phyloP scores from a whole-genome alignment of 35 echinoderm and acorn worm species.

The Lytechinus pictus region DNA sequence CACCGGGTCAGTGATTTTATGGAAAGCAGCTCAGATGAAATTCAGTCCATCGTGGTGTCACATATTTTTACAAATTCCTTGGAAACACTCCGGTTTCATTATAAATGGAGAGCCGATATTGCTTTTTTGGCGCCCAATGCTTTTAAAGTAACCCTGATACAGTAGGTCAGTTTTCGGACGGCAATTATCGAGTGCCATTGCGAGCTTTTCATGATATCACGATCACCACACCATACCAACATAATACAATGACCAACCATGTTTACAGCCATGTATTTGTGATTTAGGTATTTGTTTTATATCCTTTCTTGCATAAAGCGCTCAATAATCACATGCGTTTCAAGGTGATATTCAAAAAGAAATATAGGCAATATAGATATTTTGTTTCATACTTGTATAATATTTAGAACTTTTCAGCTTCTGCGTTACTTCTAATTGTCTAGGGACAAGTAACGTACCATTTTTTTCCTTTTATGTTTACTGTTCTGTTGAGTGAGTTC shows the following conservation, averaged over 20 bases:
- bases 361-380: no score
- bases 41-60: neutral
- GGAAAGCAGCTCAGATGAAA: neutral
- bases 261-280: neutral
- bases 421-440: no score
- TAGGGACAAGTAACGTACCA: no score
- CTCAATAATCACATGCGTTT: no score
- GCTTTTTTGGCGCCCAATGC: neutral
- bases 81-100: neutral
- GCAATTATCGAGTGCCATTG: neutral
- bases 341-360: no score
- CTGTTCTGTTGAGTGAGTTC: no score
- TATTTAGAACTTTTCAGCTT: no score
- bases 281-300: neutral
- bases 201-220: neutral
- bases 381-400: no score
- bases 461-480: no score
- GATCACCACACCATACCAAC: neutral
- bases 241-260: neutral
- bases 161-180: neutral
- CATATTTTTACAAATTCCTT: neutral
- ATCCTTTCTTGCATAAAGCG: neutral
- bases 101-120: neutral
- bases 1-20: no score
- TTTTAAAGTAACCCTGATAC: neutral